These are phyloP conservation scores for Nebria brevicollis DNA, from an alignment of 2,888 invertebrate species.

Conservation along the genomic window DNA sequence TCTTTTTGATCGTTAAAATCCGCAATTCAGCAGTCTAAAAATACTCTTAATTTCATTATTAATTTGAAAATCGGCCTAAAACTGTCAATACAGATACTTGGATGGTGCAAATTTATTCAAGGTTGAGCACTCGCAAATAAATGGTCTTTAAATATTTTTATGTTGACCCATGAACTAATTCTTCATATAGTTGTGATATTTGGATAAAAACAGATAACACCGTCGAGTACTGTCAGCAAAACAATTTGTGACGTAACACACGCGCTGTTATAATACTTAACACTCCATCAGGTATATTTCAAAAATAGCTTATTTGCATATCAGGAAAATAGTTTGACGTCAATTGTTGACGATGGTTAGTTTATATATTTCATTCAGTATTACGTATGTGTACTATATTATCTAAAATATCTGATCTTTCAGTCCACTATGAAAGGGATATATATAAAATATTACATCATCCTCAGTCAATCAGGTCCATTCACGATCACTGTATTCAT, in stretches of 20 bases:
- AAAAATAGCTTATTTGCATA: neutral
- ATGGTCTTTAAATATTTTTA: neutral
- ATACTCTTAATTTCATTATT: neutral
- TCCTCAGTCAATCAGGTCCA: no score
- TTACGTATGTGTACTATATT: neutral
- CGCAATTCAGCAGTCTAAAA: neutral
- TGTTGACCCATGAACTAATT: neutral
- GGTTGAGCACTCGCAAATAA: neutral
- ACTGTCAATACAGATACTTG: neutral
- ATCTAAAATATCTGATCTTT: no score
- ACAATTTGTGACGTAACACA: neutral
- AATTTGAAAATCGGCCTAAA: neutral
- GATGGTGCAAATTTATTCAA: neutral
- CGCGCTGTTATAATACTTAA: neutral
- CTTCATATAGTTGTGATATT: neutral
- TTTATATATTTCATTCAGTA: neutral
- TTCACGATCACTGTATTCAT: no score
- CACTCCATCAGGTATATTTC: neutral
- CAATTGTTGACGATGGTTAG: neutral
- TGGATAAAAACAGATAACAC: neutral
- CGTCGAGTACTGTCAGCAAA: neutral
- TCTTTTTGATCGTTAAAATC: neutral
- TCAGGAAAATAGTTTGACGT: neutral
- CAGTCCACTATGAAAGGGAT: no score
- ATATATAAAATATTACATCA: no score